Conservation (phyloP, 1,140 invertebrate species). For the Apis dorsata region DNA sequence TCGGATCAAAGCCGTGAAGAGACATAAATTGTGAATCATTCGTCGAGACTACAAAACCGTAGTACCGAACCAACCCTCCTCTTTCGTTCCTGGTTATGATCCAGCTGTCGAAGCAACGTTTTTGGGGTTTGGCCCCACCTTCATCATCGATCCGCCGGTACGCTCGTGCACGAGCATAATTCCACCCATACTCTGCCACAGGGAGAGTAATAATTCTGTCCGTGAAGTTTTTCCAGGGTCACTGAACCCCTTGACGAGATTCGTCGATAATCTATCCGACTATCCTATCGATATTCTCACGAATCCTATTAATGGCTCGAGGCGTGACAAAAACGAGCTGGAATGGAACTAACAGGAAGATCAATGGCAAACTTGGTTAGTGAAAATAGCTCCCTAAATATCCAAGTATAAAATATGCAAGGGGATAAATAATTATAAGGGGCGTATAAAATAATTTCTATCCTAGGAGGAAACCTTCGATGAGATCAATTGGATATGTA, state of each 20-base stretch:
- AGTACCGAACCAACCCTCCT: conserved; percentile 28
- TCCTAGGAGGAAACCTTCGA: too few species aligned
- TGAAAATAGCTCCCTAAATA: background rate
- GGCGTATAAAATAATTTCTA: background rate
- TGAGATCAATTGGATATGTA: background rate
- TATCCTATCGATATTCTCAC: background rate
- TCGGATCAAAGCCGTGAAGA: background rate
- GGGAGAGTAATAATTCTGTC: conserved; percentile 46
- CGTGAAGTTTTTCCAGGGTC: conserved; percentile 52
- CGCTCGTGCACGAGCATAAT: conserved; percentile 43
- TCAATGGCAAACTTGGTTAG: background rate
- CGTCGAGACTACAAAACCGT: conserved; percentile 36
- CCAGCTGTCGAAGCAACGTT: conserved; percentile 64
- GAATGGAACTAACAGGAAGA: background rate
- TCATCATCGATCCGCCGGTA: conserved; percentile 49
- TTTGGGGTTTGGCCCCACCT: conserved; percentile 56
- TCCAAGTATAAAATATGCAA: background rate
- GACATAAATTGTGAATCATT: conserved; percentile 49
- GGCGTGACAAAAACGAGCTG: background rate
- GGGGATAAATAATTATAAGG: conserved; percentile 16
- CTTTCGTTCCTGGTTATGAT: conserved; percentile 56
- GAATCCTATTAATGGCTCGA: background rate
- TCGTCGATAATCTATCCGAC: conserved; percentile 41
- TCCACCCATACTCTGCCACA: conserved; percentile 24
- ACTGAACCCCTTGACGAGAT: conserved; percentile 43